Base-by-base conservation (phyloP, 2,113 vertebrate genomes). In the Leiothrix lutea region DNA sequence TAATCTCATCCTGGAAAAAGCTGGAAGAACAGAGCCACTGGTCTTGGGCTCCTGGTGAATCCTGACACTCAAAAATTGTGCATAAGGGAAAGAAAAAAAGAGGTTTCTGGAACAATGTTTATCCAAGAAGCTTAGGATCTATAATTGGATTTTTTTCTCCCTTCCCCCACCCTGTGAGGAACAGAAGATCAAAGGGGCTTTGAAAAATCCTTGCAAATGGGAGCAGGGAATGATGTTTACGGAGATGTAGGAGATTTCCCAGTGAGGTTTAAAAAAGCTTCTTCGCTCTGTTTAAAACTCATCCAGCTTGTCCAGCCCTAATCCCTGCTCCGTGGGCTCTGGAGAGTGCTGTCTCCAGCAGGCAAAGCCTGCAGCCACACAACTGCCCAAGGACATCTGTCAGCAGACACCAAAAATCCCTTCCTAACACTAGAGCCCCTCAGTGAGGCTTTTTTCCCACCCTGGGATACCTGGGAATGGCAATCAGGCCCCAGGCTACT, bases 201-300 rank as follows among this genome's bases (percentile, higher is more conserved):
- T 86, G 87, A 84, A 86, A 86, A 92, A 70, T 86, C 87, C 67
- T 91, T 89, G 64, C 51, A 45, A 45, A 65, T 42, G 70, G 54
- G 74, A 92, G 62, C 78, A 81, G 44, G 74, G 71, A 82, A 19
- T 22, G 64, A 38, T 45, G 26, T 60, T 91, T 91, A 65, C 4
- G 1, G 60, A 38, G 29, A 66, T 1, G 5, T 3, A 80, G 42
- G 80, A 53, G 61, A 75, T 88, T 71, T 72, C 61, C 38, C 24
- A 62, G 38, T 1, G 31, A 66, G 24, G 24, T 85, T 90, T 66
- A 66, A 36, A 81, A 92, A 78, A n/a, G 36, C 73, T 73, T n/a
- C 73, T 73, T 87, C 4, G 0, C 51, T 78, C 42, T 71, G 16
- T 82, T 90, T 71, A 67, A 79, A 78, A 79, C 36, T 88, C 65